Base-by-base conservation (phyloP, 2,797 vertebrate genomes). In the Tokudaia muenninki region DNA sequence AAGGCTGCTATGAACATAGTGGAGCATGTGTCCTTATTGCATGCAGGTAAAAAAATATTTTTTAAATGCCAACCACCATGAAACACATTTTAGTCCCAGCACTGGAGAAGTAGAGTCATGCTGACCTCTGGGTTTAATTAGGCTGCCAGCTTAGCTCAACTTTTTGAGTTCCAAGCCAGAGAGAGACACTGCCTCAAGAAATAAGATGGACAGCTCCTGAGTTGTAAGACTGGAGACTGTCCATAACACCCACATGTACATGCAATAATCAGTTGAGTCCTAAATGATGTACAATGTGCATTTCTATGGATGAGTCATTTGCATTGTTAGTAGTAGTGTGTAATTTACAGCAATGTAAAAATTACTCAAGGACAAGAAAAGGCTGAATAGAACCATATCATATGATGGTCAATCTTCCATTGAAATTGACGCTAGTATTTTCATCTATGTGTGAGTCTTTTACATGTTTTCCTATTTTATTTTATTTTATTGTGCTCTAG, bases 241-340 rank as follows among this genome's bases (percentile, higher is more conserved):
- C 26, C 47, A 11, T 21, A 16, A 41, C 17, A 26, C 65, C 41
- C 26, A 65, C 26, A 34, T 52, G 17, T 11, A 24, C 24, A 24
- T 29, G 37, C 65, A 95, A 92, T 95, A 90, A 96, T 96, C 79
- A 96, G 57, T 44, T 90, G 83, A 97, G 83, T 95, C 75, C 34
- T 80, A 96, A 92, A 87, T 79, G 75, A 93, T 52, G 65, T 59
- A 83, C 3, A 96, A 96, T 96, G 91, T 97, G 82, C 57, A 94
- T 94, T 91, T 97, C 90, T 95, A 80, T 84, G 57, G 83, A 63
- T 80, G 52, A 92, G 86, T 80, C 34, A 95, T 93, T 96, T 95
- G 79, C 70, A 93, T 96, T 95, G 91, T 63, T 96, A 10, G 67
- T 92, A 78, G 41, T 91, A 90, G 74, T 94, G 47, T 50, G 61